Base-by-base conservation (phyloP, 53 echinoderm and acorn worm species). In the Hippasteria phrygiana region DNA sequence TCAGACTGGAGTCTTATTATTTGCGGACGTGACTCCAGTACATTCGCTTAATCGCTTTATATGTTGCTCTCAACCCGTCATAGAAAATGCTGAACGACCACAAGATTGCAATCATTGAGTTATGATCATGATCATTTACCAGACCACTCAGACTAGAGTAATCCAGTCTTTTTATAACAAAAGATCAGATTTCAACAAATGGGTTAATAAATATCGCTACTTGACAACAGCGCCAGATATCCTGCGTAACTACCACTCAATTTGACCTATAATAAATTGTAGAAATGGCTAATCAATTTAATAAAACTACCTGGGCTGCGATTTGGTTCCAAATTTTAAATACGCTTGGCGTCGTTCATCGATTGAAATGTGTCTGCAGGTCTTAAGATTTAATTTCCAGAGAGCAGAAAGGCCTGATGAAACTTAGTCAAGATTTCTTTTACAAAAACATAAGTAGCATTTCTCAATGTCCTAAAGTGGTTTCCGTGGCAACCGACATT, bases 401-500 rank as follows among this genome's bases (percentile, higher is more conserved):
- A 50, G 48, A 27, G 50, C 5, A 67, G 34, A 2, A 11, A 34
- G 37, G 16, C n/a, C 35, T 10, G 9, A 31, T 10, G 51, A 76
- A 53, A 29, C 51, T 27, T 32, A 50, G 27, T 35, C 17, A 1
- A 39, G 38, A 79, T 38, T 27, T 34, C 40, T 40, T 18, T 17
- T 35, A 47, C 2, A 18, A 28, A 14, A 56, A 1, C 22, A 59
- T 22, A 17, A 6, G 22, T 63, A 36, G 3, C 10, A 11, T 26
- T 59, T 22, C 59, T 24, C 2, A 71, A 7, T 70, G 55, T 71
- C 71, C 22, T 53, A 7, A 71, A 51, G 51, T 46, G 51, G 85
- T 85, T 70, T 0, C 22, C 51, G 71, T 71, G 85, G 85, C 22
- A 71, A 85, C 85, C 32, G 36, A 48, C 75, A 42, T 75, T 47